Evolutionary conservation across 2,888 invertebrate genomes (phyloP).

Genomic region (Odiellus spinosus): DNA sequence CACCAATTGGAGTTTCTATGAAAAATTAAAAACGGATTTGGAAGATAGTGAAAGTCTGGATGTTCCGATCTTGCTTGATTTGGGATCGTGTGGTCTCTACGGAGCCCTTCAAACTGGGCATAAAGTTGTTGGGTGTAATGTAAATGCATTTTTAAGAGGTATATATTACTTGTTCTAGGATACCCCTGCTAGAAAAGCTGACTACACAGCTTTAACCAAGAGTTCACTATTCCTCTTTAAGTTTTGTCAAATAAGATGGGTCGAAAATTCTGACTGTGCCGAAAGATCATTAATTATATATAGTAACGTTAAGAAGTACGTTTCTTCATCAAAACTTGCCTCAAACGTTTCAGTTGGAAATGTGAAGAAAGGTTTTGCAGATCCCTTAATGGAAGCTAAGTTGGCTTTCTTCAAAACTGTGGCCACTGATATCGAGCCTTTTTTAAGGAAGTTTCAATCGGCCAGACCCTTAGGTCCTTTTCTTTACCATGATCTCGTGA

Average conservation of each 20-base stretch:
- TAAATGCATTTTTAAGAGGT: not conserved
- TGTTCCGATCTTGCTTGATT: no score
- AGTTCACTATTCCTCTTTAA: not conserved
- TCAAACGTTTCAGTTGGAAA: no score
- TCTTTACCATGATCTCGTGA: not conserved
- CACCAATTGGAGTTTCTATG: not conserved
- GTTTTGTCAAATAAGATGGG: not conserved
- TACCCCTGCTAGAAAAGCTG: not conserved
- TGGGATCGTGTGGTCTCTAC: not conserved
- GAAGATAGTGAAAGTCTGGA: not conserved
- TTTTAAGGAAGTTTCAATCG: not conserved
- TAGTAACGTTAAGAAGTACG: not conserved
- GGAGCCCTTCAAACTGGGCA: not conserved
- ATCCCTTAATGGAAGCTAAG: not conserved
- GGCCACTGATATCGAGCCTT: not conserved
- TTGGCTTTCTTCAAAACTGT: not conserved
- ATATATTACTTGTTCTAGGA: not conserved
- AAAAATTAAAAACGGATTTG: not conserved
- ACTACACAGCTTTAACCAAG: not conserved
- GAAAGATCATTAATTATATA: not conserved
- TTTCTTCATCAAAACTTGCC: no score
- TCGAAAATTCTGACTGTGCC: not conserved
- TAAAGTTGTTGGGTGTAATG: not conserved
- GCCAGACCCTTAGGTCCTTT: not conserved
- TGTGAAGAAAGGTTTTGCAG: no score